phyloP scores from a whole-genome alignment of 30 jellyfish, hydroid and myxozoan species.

The Pelagia noctiluca region DNA sequence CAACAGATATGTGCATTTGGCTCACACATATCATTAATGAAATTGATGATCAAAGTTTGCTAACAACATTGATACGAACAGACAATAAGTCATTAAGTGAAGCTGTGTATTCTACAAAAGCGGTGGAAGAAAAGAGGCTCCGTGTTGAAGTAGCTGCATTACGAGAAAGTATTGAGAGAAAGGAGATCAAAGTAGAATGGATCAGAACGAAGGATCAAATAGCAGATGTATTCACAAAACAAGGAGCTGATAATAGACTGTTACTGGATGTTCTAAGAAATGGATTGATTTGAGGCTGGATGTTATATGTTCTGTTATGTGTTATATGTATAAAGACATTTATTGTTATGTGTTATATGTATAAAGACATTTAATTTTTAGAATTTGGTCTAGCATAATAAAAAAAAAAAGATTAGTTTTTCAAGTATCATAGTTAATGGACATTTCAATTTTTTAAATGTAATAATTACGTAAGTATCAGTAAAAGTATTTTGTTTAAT shows the following conservation, averaged over 20 bases:
- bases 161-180: constrained; percentile 39
- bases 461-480: constrained; percentile 3
- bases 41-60: constrained; percentile 47
- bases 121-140: constrained; percentile 40
- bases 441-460: constrained; percentile 6
- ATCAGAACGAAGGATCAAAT: constrained; percentile 38
- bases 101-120: constrained; percentile 52
- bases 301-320: constrained; percentile 9
- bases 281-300: constrained; percentile 14
- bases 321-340: too few relatives aligned
- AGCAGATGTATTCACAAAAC: constrained; percentile 63
- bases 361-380: constrained; percentile 13
- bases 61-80: constrained; percentile 47
- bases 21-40: constrained; percentile 34
- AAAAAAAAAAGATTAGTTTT: not conserved
- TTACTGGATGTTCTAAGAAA: constrained; percentile 20
- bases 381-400: constrained; percentile 7
- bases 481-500: constrained; percentile 8
- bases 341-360: too few relatives aligned
- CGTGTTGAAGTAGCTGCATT: constrained; percentile 44
- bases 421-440: constrained; percentile 7
- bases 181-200: constrained; percentile 63
- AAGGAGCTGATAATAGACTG: constrained; percentile 51
- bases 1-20: constrained; percentile 29
- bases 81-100: constrained; percentile 38